phyloP scores from a whole-genome alignment of 2,797 vertebrate species.

The Gephyroberyx darwinii region DNA sequence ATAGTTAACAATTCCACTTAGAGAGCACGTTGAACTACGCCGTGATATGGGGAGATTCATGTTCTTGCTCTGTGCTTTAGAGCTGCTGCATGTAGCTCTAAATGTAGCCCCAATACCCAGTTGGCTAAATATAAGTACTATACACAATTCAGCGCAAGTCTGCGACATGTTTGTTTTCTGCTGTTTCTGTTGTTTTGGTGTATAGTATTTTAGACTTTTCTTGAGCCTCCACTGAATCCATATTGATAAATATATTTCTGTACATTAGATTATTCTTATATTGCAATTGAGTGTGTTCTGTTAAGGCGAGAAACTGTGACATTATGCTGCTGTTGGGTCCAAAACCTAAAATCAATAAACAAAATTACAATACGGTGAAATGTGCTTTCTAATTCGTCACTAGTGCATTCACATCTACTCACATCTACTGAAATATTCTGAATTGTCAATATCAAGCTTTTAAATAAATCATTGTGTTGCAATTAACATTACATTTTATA shows the following conservation, averaged over 20 bases:
- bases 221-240: neutral
- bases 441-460: slow-evolving; percentile 7
- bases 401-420: neutral
- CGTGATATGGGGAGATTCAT: slow-evolving; percentile 69
- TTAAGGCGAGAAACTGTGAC: neutral
- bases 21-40: slow-evolving; percentile 67
- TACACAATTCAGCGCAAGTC: slow-evolving; percentile 52
- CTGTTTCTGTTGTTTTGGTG: slow-evolving; percentile 19
- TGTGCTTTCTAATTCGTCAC: neutral
- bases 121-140: slow-evolving; percentile 47
- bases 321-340: neutral
- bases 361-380: neutral
- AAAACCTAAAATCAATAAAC: neutral
- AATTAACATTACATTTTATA: slow-evolving; percentile 1
- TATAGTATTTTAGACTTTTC: neutral
- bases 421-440: neutral
- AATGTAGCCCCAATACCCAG: slow-evolving; percentile 72
- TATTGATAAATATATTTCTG: neutral
- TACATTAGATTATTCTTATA: neutral
- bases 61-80: slow-evolving; percentile 67
- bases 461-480: neutral
- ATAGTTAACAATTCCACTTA: slow-evolving; percentile 86
- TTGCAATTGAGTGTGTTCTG: neutral
- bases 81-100: slow-evolving; percentile 69
- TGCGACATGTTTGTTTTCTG: slow-evolving; percentile 40